phyloP scores from a whole-genome alignment of 2,113 vertebrate genomes.

The Sus scrofa region T2T-Sscrofa CM000819.6:19882501-19883000 shows the following conservation, averaged over 20 bases:
- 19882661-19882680: slow-evolving; percentile 47
- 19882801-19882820: not conserved
- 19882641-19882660: slow-evolving; percentile 47
- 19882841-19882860: not conserved
- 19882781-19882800: not conserved
- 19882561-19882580: not conserved
- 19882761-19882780: not conserved
- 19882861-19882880: not conserved
- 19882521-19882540: not conserved
- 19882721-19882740: not conserved
- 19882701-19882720: not conserved
- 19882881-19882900: not conserved
- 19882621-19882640: not conserved
- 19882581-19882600: not conserved
- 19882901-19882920: not conserved
- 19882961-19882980: not conserved
- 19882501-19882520: not conserved
- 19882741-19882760: not conserved
- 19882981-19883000: too few species aligned
- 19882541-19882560: not conserved
- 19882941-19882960: not conserved
- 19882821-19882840: not conserved
- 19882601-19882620: slow-evolving; percentile 58
- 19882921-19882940: not conserved
- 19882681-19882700: slow-evolving; percentile 44